These are phyloP conservation scores for Myrmecophaga tridactyla DNA, from an alignment of 2,113 vertebrate genomes.

Conservation along the genomic window DNA sequence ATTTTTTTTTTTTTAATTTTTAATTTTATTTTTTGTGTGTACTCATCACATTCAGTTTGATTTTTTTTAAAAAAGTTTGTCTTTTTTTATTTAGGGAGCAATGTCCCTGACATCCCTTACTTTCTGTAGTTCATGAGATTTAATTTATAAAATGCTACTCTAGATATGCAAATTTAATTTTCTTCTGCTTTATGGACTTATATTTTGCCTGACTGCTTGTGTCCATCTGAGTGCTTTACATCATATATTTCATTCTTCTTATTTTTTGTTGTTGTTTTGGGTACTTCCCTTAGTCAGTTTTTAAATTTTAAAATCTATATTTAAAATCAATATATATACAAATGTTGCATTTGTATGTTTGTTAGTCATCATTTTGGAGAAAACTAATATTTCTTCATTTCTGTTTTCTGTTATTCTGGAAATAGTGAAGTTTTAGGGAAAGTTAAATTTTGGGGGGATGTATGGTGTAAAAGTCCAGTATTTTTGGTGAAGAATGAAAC, in stretches of 20 bases:
- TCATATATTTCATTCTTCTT: background rate
- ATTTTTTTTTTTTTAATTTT: background rate
- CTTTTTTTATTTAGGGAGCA: background rate
- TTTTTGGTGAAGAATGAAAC: background rate
- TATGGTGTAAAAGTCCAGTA: background rate
- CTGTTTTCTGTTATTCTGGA: background rate
- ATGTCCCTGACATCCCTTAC: background rate
- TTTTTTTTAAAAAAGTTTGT: too few relatives aligned
- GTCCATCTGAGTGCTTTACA: background rate
- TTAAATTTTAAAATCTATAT: too few relatives aligned
- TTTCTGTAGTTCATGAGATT: background rate
- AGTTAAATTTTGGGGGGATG: background rate
- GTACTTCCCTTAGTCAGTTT: background rate
- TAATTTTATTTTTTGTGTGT: too few relatives aligned
- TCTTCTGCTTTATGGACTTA: background rate
- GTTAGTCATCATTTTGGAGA: background rate
- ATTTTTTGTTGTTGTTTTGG: background rate
- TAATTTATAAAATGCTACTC: background rate
- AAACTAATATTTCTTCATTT: background rate
- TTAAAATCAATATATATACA: background rate
- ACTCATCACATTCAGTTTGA: too few relatives aligned
- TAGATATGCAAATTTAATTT: background rate
- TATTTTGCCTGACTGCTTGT: constrained; percentile 9
- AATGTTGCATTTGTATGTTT: background rate
- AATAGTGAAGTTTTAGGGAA: too few relatives aligned